These are phyloP conservation scores for Neodontobutis hainanensis DNA, from an alignment of 2,113 vertebrate species.

Conservation along the genomic window DNA sequence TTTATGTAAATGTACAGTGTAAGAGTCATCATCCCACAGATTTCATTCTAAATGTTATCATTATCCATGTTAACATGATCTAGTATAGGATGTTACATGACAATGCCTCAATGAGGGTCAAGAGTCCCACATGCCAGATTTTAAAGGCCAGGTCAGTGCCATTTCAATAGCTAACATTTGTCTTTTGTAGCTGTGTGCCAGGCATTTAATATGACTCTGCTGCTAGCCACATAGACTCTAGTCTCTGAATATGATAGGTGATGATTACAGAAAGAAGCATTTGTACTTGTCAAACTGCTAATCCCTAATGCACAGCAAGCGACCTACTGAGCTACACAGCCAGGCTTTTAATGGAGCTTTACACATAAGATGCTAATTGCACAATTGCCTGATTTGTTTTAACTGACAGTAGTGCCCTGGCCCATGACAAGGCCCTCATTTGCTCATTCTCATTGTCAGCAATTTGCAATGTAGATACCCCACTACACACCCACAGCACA, in stretches of 20 bases:
- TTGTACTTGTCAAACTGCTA: constrained; percentile 53
- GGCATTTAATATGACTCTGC: constrained; percentile 2
- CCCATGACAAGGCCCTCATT: constrained; percentile 88
- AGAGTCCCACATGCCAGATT: constrained; percentile 17
- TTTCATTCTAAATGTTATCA: background rate
- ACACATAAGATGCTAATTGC: constrained; percentile 84
- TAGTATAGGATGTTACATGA: constrained; percentile 22
- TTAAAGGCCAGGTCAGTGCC: constrained; percentile 16
- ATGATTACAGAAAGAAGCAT: constrained; percentile 63
- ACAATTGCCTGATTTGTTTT: constrained; percentile 82
- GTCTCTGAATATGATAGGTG: constrained; percentile 52
- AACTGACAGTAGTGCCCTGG: constrained; percentile 84
- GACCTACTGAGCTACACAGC: constrained; percentile 39
- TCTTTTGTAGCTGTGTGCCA: background rate
- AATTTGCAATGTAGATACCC: constrained; percentile 85
- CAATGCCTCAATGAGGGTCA: background rate
- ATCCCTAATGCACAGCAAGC: constrained; percentile 62
- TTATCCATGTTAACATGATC: constrained; percentile 8
- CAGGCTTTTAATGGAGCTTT: constrained; percentile 64
- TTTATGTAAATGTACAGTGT: constrained; percentile 12
- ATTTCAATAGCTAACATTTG: constrained; percentile 3
- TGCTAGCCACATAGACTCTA: constrained; percentile 31
- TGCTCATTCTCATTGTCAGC: constrained; percentile 87
- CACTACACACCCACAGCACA: constrained; percentile 48
- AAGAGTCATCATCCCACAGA: constrained; percentile 11